These are phyloP conservation scores for Bursaphelenchus mucronatus DNA, from an alignment of 1,140 invertebrate species.

Conservation along the genomic window DNA sequence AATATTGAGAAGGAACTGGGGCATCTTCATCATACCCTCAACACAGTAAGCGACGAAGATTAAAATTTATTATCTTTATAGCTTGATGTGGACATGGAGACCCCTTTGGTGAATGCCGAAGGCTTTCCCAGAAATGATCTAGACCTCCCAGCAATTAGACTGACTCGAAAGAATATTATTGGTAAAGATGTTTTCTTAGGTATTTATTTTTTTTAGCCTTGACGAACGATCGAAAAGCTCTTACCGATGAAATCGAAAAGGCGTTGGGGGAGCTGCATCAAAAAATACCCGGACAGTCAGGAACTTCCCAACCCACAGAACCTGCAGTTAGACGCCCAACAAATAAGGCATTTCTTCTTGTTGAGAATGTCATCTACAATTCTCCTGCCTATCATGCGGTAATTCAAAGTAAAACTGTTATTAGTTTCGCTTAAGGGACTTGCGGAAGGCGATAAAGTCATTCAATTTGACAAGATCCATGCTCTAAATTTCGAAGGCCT, in stretches of 20 bases:
- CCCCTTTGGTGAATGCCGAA: conserved; percentile 76
- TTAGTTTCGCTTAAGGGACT: conserved; percentile 33
- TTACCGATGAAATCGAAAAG: conserved; percentile 80
- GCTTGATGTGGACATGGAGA: conserved; percentile 75
- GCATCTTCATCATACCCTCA: conserved; percentile 28
- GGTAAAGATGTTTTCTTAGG: conserved; percentile 68
- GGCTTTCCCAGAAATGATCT: conserved; percentile 82
- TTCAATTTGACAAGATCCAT: conserved; percentile 45
- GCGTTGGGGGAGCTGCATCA: conserved; percentile 68
- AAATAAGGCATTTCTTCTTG: conserved; percentile 35
- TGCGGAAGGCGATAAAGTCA: conserved; percentile 28
- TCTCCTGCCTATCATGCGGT: conserved; percentile 40
- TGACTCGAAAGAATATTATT: conserved; percentile 79
- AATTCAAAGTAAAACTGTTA: not conserved
- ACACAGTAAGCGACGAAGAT: conserved; percentile 25
- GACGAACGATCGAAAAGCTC: conserved; percentile 79
- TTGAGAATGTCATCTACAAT: conserved; percentile 21
- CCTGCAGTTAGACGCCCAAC: conserved; percentile 39
- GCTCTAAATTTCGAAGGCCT: conserved; percentile 41
- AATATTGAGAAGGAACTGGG: conserved; percentile 28
- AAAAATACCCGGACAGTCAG: conserved; percentile 7
- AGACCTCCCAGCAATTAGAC: conserved; percentile 81
- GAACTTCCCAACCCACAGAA: conserved; percentile 10
- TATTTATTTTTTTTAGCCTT: conserved; percentile 67
- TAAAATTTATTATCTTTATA: conserved; percentile 22